Evolutionary conservation across 2,888 invertebrate species (phyloP).

Genomic region (Escarpia spicata): DNA sequence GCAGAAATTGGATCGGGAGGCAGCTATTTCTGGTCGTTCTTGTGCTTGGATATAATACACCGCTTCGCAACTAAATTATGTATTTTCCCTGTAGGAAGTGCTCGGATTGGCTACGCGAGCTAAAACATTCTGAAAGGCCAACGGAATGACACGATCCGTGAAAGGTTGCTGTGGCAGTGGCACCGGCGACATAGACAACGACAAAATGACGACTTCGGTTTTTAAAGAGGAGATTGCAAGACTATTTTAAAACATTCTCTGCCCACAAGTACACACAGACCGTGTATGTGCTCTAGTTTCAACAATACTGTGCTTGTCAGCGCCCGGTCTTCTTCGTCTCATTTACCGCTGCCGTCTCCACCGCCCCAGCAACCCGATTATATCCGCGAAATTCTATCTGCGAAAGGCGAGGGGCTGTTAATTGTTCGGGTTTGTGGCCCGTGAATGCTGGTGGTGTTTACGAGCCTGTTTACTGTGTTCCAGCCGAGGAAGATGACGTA

Average conservation of each 20-base stretch:
- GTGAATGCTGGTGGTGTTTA: neutral
- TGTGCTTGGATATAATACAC: no score
- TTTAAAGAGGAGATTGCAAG: neutral
- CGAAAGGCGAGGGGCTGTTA: neutral
- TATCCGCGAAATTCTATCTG: neutral
- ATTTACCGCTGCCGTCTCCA: neutral
- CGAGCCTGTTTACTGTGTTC: neutral
- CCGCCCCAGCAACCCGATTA: neutral
- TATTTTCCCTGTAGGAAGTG: no score
- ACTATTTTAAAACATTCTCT: neutral
- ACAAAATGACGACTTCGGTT: no score
- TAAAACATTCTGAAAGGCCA: no score
- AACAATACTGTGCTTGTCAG: neutral
- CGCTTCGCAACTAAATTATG: no score
- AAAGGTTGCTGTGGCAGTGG: no score
- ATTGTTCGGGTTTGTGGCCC: neutral
- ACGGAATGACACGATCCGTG: no score
- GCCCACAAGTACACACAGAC: neutral
- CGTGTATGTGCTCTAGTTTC: neutral
- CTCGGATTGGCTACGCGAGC: no score
- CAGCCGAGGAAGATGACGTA: neutral
- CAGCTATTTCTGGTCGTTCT: no score
- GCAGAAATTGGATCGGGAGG: no score
- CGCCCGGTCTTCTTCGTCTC: neutral
- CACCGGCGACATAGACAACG: no score